Percentiles rank a stretch among this genome's conserved stretches.
Conservation (phyloP, 2,797 vertebrate genomes). For the Urophycis tenuis region DNA sequence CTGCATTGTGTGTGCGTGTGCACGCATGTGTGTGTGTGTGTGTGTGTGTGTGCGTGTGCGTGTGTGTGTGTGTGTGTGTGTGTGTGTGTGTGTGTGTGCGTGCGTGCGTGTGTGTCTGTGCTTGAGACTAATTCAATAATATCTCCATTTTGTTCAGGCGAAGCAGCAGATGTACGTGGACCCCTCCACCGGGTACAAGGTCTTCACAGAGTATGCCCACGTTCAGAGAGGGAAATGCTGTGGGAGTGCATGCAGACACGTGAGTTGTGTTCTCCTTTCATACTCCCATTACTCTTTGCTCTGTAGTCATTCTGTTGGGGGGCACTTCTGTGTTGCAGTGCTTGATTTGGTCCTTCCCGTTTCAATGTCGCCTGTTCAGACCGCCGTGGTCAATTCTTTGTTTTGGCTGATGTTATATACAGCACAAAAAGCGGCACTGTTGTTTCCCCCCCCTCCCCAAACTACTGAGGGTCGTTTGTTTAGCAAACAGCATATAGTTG, state of each 20-base stretch:
- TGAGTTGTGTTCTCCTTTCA: slow-evolving; percentile 60
- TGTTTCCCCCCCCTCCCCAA: too few species aligned
- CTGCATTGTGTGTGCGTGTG: slow-evolving; percentile 27
- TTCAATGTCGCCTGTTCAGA: neutral
- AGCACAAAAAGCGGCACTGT: too few species aligned
- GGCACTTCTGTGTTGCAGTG: slow-evolving; percentile 4
- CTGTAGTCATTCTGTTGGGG: neutral
- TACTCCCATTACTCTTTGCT: slow-evolving; percentile 18
- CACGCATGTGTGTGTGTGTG: slow-evolving; percentile 31
- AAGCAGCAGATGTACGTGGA: slow-evolving; percentile 74
- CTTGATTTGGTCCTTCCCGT: neutral
- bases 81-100: slow-evolving; percentile 35
- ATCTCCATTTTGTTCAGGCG: slow-evolving; percentile 64
- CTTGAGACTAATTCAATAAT: slow-evolving; percentile 53
- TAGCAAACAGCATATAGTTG: neutral
- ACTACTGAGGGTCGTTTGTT: too few species aligned
- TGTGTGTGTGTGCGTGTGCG: slow-evolving; percentile 30
- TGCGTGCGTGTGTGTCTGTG: slow-evolving; percentile 33
- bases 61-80: slow-evolving; percentile 34
- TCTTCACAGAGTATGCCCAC: slow-evolving; percentile 74
- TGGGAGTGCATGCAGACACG: slow-evolving; percentile 77
- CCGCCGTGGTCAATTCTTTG: neutral
- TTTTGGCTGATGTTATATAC: too few species aligned
- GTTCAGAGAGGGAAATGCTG: slow-evolving; percentile 74
- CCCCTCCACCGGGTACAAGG: slow-evolving; percentile 70